Evolutionary conservation across 2,797 vertebrate genomes (phyloP), one percentile per base, ranked within the genome.

Genomic region (Rhynchotus rufescens): DNA sequence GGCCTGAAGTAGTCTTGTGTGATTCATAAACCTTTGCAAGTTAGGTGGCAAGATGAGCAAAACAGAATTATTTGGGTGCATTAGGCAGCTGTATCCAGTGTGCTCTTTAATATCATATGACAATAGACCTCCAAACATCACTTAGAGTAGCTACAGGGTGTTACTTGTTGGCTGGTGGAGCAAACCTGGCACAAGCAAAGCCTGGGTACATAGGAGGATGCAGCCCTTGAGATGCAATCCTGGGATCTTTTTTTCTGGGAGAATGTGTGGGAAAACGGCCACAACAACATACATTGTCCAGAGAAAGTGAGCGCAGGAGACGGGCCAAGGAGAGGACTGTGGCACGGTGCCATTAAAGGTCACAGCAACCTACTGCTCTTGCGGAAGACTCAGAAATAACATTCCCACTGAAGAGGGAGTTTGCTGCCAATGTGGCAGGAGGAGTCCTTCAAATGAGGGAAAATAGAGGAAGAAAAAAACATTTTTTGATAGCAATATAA

Each of bases 281-380:
- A 25, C 54, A 61, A 42, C 65, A 68, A 68, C 4, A 0, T 74
- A 56, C 4, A 69, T 59, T 78, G 81, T 78, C 62, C 86, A 80
- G 65, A 60, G 77, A 61, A 84, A 88, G 68, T 66, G 85, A 81
- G 10, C 0, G 25, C 51, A 34, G 56, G 79, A 86, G 83, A 32
- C 36, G 66, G 76, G 76, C 90, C 81, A 83, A 92, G 94, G 81
- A 86, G 88, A 93, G 40, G 42, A 44, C 73, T 86, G 51, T 85
- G 95, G 92, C 66, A 1, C 13, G 51, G 32, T 84, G 84, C 96
- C 95, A 75, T 96, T 44, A 45, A 79, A 88, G 95, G 95, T 95
- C 92, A 83, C 59, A 90, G 45, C 69, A 94, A 90, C 91, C 94
- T 86, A 52, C 30, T 22, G 82, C 60, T 89, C 12, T 64, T 92